These are phyloP conservation scores for Drosophila ustulata DNA, from an alignment of 2,888 invertebrate genomes.

Conservation along the genomic window DNA sequence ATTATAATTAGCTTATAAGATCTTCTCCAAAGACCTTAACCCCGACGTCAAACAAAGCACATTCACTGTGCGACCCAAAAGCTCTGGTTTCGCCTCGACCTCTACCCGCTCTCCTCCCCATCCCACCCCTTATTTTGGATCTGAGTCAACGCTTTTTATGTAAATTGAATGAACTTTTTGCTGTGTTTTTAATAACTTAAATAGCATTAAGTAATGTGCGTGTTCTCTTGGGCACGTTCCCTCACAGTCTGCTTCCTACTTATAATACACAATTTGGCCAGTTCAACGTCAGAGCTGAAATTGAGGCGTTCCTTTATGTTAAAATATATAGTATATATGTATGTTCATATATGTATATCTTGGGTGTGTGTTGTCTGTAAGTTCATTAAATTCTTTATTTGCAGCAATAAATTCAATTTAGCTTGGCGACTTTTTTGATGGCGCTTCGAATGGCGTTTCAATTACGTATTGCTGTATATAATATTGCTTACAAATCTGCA, in stretches of 20 bases:
- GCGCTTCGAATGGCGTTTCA: conserved; percentile 24
- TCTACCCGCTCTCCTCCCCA: background rate
- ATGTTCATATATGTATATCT: conserved; percentile 3
- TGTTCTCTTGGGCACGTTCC: conserved; percentile 39
- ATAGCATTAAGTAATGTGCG: conserved; percentile 40
- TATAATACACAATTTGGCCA: conserved; percentile 17
- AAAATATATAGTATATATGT: background rate
- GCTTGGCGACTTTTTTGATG: conserved; percentile 20
- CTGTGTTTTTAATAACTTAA: conserved; percentile 39
- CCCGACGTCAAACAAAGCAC: conserved; percentile 46
- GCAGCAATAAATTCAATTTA: conserved; percentile 64
- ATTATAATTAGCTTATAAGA: conserved; percentile 6
- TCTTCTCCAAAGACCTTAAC: conserved; percentile 37
- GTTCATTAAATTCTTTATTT: conserved; percentile 55
- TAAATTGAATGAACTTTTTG: conserved; percentile 49
- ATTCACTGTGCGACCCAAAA: conserved; percentile 18
- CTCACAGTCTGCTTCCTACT: conserved; percentile 13
- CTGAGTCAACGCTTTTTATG: conserved; percentile 41
- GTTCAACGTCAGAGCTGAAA: conserved; percentile 16
- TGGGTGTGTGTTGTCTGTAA: conserved; percentile 20
- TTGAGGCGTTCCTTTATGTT: conserved; percentile 7
- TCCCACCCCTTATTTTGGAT: background rate
- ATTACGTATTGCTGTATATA: conserved; percentile 11
- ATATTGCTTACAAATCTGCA: background rate
- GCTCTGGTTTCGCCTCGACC: background rate